phyloP scores from a whole-genome alignment of 2,888 invertebrate genomes.

The Xestia rhomboidea region DNA sequence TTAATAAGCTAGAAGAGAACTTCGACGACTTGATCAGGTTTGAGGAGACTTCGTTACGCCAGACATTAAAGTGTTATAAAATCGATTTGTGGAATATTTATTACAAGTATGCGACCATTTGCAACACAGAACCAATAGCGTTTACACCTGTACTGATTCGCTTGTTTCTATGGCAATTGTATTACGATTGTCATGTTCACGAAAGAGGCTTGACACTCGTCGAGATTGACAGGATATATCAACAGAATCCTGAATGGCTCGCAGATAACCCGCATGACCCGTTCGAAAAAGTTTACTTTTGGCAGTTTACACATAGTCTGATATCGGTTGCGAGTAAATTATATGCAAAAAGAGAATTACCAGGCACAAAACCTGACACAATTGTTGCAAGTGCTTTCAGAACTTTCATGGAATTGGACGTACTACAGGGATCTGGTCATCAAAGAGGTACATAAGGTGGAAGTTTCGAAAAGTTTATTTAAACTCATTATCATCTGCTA shows the following conservation, averaged over 20 bases:
- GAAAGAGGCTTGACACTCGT: slow-evolving; percentile 87
- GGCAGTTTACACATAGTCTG: slow-evolving; percentile 91
- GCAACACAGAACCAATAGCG: slow-evolving; percentile 78
- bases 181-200: slow-evolving; percentile 89
- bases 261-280: slow-evolving; percentile 87
- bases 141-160: slow-evolving; percentile 87
- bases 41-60: slow-evolving; percentile 86
- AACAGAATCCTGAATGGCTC: slow-evolving; percentile 86
- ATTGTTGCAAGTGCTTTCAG: slow-evolving; percentile 89
- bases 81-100: slow-evolving; percentile 88
- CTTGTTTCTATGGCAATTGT: slow-evolving; percentile 91
- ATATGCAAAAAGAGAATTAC: slow-evolving; percentile 81
- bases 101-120: slow-evolving; percentile 87
- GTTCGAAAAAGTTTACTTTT: slow-evolving; percentile 91
- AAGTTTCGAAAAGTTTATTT: not conserved
- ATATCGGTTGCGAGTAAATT: slow-evolving; percentile 88
- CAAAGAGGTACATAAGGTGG: slow-evolving; percentile 79
- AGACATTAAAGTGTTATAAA: slow-evolving; percentile 86
- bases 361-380: slow-evolving; percentile 83
- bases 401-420: slow-evolving; percentile 87
- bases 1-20: slow-evolving; percentile 42
- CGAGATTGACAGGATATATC: slow-evolving; percentile 88
- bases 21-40: slow-evolving; percentile 77
- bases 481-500: not conserved
- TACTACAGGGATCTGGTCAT: slow-evolving; percentile 83